Evolutionary conservation across 2,888 invertebrate genomes (phyloP).

Genomic region (Drosophila rellima): DNA sequence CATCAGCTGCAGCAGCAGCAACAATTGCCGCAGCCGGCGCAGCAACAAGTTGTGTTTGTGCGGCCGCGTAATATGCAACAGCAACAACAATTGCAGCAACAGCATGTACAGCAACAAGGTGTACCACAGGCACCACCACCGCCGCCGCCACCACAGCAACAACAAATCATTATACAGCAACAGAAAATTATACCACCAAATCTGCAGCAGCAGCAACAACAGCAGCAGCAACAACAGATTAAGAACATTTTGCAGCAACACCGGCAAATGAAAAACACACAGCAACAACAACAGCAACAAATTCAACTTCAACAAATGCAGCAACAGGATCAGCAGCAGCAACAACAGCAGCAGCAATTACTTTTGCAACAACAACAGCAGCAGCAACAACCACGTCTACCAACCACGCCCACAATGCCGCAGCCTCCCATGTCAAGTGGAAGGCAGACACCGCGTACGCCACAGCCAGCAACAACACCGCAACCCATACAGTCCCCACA

Average conservation of each 20-base stretch:
- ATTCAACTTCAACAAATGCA: slow-evolving; percentile 50
- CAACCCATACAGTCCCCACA: slow-evolving; percentile 83
- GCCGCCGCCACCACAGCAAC: slow-evolving; percentile 72
- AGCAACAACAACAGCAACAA: slow-evolving; percentile 57
- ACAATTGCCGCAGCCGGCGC: slow-evolving; percentile 57
- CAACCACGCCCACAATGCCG: slow-evolving; percentile 62
- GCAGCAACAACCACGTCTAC: slow-evolving; percentile 74
- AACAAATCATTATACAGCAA: slow-evolving; percentile 82
- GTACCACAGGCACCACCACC: slow-evolving; percentile 71
- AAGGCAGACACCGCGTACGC: slow-evolving; percentile 80
- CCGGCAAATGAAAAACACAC: slow-evolving; percentile 61
- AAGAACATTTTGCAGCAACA: slow-evolving; percentile 75
- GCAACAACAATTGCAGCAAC: slow-evolving; percentile 67
- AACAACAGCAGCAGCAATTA: slow-evolving; percentile 33
- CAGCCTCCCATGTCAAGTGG: slow-evolving; percentile 80
- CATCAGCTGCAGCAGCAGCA: slow-evolving; percentile 85
- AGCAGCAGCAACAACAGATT: slow-evolving; percentile 74
- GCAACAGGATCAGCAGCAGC: slow-evolving; percentile 42
- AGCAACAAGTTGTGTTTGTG: slow-evolving; percentile 82
- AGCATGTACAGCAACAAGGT: slow-evolving; percentile 68
- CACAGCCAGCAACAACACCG: slow-evolving; percentile 81
- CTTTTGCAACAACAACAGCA: slow-evolving; percentile 71
- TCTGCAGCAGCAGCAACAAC: slow-evolving; percentile 67
- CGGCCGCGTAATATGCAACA: slow-evolving; percentile 75
- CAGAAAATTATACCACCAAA: slow-evolving; percentile 82